Base-by-base conservation (phyloP, 2,797 vertebrate species). In the Eulemur coronatus region DNA sequence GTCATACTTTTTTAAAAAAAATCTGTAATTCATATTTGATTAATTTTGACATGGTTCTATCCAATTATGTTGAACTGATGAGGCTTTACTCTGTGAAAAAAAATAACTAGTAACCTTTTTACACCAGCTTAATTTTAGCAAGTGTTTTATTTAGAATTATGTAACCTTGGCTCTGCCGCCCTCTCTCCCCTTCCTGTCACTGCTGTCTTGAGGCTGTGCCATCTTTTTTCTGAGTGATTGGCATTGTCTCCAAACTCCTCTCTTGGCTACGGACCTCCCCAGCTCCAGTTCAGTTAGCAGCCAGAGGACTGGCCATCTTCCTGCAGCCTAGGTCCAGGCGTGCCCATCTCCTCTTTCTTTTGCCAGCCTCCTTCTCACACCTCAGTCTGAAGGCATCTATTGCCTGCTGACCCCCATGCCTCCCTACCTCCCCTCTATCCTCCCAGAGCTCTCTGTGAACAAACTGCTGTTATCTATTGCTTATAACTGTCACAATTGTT, bases 21-120 rank as follows among this genome's bases (percentile, higher is more conserved):
- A 55, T 94, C 38, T 89, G 65, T 94, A 97, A 97, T 91, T 97
- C 79, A 84, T 97, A 94, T 95, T 96, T 96, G 93, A 94, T 91
- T 94, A 96, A 97, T 96, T 97, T 91, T 97, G 97, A 95, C 95
- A 96, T 84, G 59, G 78, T 89, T 97, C 94, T 91, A 86, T 93
- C 65, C 75, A 97, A 91, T 97, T 95, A 96, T 87, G 79, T 89
- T 89, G 85, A 96, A 95, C 38, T 46, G 73, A 90, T 96, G 94
- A 82, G 70, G 22, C 97, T 97, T 97, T 92, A 95, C 92, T 94
- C 91, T 86, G 73, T 65, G 30, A 38, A 43, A 70, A 78, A 43
- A 81, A 92, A 79, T 41, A 91, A 13, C 48, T 80, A 91, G 72
- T 91, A 86, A 90, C 73, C 92, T 96, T 97, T 97, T 96, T 52